Base-by-base conservation (phyloP, 2,113 vertebrate genomes). In the Corythornis cristatus region DNA sequence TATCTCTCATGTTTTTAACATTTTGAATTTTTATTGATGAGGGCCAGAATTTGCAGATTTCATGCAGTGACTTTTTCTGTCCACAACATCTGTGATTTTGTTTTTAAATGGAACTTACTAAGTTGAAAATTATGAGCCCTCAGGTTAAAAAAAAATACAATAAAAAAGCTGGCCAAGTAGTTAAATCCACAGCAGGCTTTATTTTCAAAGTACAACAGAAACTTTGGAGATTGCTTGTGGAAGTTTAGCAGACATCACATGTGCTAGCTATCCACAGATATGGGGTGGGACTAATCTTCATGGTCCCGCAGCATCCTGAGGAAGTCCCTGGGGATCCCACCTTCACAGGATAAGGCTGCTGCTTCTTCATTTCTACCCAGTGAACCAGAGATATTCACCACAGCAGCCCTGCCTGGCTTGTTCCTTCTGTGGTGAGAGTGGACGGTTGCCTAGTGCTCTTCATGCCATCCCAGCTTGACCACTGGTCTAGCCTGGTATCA, bases 251-350 rank as follows among this genome's bases (percentile, higher is more conserved):
- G 71, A 13, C 9, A 0, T 28, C 2, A 3, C n/a, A n/a, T 56
- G 13, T 72, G 23, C 19, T 62, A 37, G 37, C 37, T 37, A 37
- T 37, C 37, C 37, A 37, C 37, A 37, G 37, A 37, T 37, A 37
- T 10, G 11, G 9, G 9, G 15, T 2, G 1, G 60, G n/a, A 10
- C 37, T 72, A 50, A 65, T 76, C 20, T 29, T 57, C 42, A 4
- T 0, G 0, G 17, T 87, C 13, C 31, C 25, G 15, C 2, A 1
- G 19, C 53, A 43, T 43, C 26, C 33, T 43, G 33, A 26, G 1
- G 4, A 71, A 25, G 5, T 45, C 14, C 21, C 26, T 6, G 3
- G 35, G 42, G 54, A 45, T 37, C 37, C 33, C 0, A 0, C 1
- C 3, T 6, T 53, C 61, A 19, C 13, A 50, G 43, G 28, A 37